Conservation (phyloP, 2,797 vertebrate species). For the Acestrorhynchus altus region DNA sequence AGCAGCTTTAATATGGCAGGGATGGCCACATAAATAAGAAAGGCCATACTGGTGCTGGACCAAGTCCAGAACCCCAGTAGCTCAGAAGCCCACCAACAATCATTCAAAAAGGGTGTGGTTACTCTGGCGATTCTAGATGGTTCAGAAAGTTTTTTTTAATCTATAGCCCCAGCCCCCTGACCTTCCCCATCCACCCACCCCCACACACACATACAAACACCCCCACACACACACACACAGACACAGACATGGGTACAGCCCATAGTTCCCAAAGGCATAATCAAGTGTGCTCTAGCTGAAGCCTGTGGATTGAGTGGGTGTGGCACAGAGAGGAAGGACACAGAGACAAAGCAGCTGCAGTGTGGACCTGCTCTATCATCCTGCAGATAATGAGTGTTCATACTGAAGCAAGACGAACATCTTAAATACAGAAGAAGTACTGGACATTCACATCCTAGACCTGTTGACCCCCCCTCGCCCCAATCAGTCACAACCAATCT, state of each 20-base stretch:
- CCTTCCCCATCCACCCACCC: neutral
- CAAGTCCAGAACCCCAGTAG: no score
- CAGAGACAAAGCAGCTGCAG: slow-evolving; percentile 48
- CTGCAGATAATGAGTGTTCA: slow-evolving; percentile 8
- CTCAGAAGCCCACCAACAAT: no score
- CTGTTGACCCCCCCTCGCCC: neutral
- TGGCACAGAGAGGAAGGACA: slow-evolving; percentile 27
- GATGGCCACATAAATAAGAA: no score
- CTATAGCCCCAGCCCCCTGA: neutral
- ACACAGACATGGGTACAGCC: neutral
- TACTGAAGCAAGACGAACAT: neutral
- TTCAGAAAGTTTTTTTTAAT: neutral
- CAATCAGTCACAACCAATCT: no score
- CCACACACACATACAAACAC: no score
- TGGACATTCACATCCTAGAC: neutral
- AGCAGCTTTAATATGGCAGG: no score
- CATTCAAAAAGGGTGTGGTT: slow-evolving; percentile 22
- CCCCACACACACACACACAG: slow-evolving; percentile 3
- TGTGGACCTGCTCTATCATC: slow-evolving; percentile 2
- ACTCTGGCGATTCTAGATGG: slow-evolving; percentile 18
- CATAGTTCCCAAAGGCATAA: neutral
- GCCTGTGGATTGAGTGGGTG: slow-evolving; percentile 45
- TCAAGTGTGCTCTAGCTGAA: neutral
- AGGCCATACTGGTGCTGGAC: no score
- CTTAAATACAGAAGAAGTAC: neutral